Base-by-base conservation (phyloP, 92 coral and sea anemone genomes). In the Epizoanthus stellaris region DNA sequence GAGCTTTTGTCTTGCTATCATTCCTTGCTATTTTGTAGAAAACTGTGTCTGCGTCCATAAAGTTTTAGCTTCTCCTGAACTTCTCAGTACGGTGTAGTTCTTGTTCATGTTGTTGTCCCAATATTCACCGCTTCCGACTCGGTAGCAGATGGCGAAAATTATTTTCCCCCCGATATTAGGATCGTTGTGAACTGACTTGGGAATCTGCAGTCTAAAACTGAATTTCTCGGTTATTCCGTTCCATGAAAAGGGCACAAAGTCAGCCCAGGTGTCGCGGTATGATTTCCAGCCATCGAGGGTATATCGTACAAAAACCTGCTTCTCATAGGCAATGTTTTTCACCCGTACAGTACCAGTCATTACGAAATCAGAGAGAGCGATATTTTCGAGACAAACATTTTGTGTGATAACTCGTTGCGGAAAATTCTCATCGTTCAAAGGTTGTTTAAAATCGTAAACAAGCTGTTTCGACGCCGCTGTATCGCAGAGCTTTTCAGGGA, bases 311-410 rank as follows among this genome's bases (percentile, higher is more conserved):
- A 93, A 92, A 23, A 94, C 95, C 49, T 94, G 95, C 52, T 94
- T 94, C 38, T 88, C 89, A 45, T 87, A 90, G 53, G 93, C 93
- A 85, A 94, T 91, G 79, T 94, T 94, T 80, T 90, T 87, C 13
- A 94, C 98, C 34, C 87, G 87, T 57, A 94, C 92, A 9, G 95
- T 94, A 9, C 99, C 99, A 8, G 93, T 93, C 54, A 97, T 88
- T 1, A 95, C 90, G 69, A 87, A 91, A 42, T 95, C 94, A 3
- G 93, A 89, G 65, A 94, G 87, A 16, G 90, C 87, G 19, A 93
- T 91, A 86, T 97, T 91, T 76, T 97, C 99, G 71, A 97, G 85
- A 68, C 98, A 96, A 15, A 96, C 99, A 30, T 79, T 84, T 47
- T 92, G 93, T 15, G 47, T 64, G 20, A 59, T 40, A 64, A 94